Evolutionary conservation across 2,888 invertebrate species (phyloP).

Genomic region (Macropis europaea): DNA sequence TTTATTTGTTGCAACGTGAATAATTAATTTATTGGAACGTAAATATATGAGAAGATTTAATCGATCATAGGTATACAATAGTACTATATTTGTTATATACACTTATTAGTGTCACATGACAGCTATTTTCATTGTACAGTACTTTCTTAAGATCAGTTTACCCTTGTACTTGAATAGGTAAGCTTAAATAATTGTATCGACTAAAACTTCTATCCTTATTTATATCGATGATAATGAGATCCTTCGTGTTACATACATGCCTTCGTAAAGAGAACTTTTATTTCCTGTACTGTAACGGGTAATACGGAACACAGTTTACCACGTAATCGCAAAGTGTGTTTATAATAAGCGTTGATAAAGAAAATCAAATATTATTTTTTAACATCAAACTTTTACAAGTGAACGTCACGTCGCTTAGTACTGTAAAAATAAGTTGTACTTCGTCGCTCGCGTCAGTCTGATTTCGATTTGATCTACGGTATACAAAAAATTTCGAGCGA

Average conservation of each 20-base stretch:
- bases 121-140: constrained; percentile 63
- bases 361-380: constrained; percentile 51
- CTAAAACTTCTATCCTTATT: constrained; percentile 48
- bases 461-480: constrained; percentile 12
- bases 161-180: constrained; percentile 51
- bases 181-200: constrained; percentile 41
- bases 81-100: constrained; percentile 57
- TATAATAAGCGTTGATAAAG: constrained; percentile 22
- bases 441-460: neutral
- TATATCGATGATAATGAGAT: constrained; percentile 38
- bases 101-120: constrained; percentile 42
- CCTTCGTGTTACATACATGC: constrained; percentile 45
- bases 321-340: constrained; percentile 12
- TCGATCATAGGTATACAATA: constrained; percentile 50
- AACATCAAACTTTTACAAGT: constrained; percentile 33
- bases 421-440: constrained; percentile 30
- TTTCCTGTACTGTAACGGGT: constrained; percentile 43
- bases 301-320: constrained; percentile 21
- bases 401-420: constrained; percentile 12
- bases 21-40: constrained; percentile 63
- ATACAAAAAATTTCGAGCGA: neutral
- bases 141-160: constrained; percentile 58
- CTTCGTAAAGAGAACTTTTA: constrained; percentile 36
- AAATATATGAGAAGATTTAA: constrained; percentile 52
- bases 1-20: constrained; percentile 66